These are phyloP conservation scores for Pammene fasciana DNA, from an alignment of 2,888 invertebrate genomes.

Conservation along the genomic window DNA sequence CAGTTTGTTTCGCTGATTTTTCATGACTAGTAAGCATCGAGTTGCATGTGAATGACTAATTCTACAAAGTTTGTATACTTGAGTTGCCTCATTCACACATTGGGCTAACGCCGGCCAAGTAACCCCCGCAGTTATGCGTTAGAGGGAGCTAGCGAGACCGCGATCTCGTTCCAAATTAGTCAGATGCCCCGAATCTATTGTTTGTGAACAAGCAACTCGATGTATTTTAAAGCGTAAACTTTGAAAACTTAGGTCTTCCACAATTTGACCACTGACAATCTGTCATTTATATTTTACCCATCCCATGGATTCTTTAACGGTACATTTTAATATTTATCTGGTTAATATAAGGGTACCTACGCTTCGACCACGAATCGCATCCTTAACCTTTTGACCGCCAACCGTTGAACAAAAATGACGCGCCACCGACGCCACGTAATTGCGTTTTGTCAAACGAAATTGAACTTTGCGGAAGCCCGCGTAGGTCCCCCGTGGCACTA, in stretches of 20 bases:
- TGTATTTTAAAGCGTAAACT: constrained; percentile 14
- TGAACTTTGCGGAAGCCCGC: too few relatives aligned
- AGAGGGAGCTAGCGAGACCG: too few relatives aligned
- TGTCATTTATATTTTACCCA: neutral
- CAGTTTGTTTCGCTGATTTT: constrained; percentile 43
- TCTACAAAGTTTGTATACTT: neutral
- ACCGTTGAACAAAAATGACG: too few relatives aligned
- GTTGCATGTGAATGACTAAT: neutral
- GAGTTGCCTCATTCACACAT: too few relatives aligned
- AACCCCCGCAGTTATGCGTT: too few relatives aligned
- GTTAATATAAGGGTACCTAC: neutral
- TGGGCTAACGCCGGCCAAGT: too few relatives aligned
- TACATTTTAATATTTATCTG: neutral
- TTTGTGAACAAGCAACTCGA: neutral
- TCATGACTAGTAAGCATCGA: constrained; percentile 9
- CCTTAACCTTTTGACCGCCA: neutral
- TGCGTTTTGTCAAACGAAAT: too few relatives aligned
- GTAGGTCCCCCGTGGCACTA: too few relatives aligned
- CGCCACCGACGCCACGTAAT: too few relatives aligned
- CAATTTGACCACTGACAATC: neutral
- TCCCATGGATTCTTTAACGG: neutral
- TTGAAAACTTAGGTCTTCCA: neutral
- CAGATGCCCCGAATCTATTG: too few relatives aligned
- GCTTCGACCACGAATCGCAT: neutral
- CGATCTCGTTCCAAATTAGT: too few relatives aligned